Evolutionary conservation across 1,140 invertebrate genomes (phyloP), one percentile per base, ranked within the genome.

Genomic region (Leptinotarsa lineolata): DNA sequence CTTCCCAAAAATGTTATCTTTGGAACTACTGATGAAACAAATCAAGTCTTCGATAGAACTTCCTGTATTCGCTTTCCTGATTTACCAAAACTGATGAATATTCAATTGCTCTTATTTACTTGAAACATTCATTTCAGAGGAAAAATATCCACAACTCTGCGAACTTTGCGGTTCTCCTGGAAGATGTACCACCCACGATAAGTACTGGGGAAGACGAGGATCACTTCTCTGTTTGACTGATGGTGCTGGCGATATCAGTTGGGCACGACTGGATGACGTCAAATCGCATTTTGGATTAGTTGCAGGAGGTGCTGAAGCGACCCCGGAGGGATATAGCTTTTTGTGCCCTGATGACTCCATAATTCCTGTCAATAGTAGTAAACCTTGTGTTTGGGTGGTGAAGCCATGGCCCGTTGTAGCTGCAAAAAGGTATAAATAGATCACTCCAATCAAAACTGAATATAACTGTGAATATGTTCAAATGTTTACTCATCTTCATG

Each of bases 321-420:
- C 83, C 79, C 86, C 87, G 0, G 81, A 86, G 1, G 84, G 88
- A 66, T 93, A 90, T 79, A 91, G 88, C 77, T 92, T 92, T 73
- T 85, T 98, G 15, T 98, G 96, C 81, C 89, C 90, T 0, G 92
- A 97, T 85, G 94, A 95, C 0, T 89, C 89, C 12, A 86, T 90
- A 65, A 89, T 88, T 73, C 86, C 89, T 0, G 72, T 93, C 8
- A 83, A 85, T 24, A 85, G 83, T 3, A 78, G 86, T 0, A 85
- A 87, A 65, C 91, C 91, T 0, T 95, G 93, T 79, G 82, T 89
- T 3, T 95, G 93, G 93, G 87, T 94, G n/a, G 85, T 90, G 2
- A 90, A 91, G 81, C 93, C 93, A 0, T 93, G 92, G 91, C 88
- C 90, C 1, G 89, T 91, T 0, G 83, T 93, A 54, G 89, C 89